Evolutionary conservation across 2,797 vertebrate genomes (phyloP).

Genomic region (Myiothlypis coronata): DNA sequence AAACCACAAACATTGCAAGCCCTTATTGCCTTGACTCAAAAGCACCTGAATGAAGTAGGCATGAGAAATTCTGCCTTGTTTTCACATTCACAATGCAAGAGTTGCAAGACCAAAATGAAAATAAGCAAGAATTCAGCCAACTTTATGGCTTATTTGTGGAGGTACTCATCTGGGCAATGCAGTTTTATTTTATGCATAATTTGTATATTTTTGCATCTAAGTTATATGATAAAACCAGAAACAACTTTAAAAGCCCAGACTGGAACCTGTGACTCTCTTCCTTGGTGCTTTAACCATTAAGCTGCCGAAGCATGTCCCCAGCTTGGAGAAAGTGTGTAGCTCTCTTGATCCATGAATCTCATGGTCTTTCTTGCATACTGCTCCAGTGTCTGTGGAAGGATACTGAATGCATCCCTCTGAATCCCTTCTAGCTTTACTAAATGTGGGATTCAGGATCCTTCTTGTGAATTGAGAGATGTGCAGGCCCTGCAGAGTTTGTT

Average conservation of each 20-base stretch:
- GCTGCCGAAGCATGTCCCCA: background rate
- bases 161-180: background rate
- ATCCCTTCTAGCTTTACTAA: background rate
- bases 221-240: background rate
- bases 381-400: background rate
- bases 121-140: background rate
- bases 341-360: background rate
- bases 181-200: background rate
- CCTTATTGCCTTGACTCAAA: background rate
- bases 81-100: accelerated
- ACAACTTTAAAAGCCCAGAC: background rate
- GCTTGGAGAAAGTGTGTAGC: background rate
- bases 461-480: background rate
- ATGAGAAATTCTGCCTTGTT: background rate
- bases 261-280: background rate
- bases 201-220: background rate
- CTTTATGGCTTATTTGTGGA: background rate
- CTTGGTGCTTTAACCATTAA: background rate
- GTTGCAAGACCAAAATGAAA: background rate
- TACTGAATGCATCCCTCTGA: background rate
- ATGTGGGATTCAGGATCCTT: background rate
- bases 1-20: accelerated
- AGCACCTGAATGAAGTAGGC: background rate
- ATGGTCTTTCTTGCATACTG: background rate
- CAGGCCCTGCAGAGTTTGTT: background rate